phyloP scores from a whole-genome alignment of 2,797 vertebrate genomes.

The Poecilia velifera region DNA sequence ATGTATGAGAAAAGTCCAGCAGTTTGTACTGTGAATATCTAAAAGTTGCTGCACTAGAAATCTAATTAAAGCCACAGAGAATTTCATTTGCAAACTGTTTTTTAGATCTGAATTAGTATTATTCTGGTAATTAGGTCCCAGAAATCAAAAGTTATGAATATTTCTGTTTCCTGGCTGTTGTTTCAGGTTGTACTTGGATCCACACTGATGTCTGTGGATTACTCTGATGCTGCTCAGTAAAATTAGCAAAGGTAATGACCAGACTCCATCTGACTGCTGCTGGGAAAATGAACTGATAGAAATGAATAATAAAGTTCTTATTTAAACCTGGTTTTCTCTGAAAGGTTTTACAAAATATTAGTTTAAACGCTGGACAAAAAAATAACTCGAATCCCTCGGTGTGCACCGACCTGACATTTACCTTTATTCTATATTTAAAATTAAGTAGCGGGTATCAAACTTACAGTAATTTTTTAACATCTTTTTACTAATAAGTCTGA shows the following conservation, averaged over 20 bases:
- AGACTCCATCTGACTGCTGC: not conserved
- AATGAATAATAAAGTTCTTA: not conserved
- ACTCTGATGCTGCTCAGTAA: not conserved
- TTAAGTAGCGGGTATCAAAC: not conserved
- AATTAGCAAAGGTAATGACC: not conserved
- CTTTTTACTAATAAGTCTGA: not conserved
- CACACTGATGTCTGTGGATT: not conserved
- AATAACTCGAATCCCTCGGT: not conserved
- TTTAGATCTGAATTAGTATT: not conserved
- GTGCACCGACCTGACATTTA: not conserved
- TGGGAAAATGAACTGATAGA: not conserved
- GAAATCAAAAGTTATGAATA: not conserved
- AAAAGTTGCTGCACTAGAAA: not conserved
- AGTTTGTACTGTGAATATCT: not conserved
- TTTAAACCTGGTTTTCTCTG: not conserved
- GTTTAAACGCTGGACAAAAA: not conserved
- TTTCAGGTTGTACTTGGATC: not conserved
- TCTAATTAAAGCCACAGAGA: slow-evolving; percentile 5
- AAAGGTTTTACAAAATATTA: not conserved
- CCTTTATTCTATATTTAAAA: not conserved
- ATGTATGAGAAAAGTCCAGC: not conserved
- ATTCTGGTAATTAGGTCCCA: not conserved
- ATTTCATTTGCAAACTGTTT: not conserved
- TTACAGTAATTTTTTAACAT: not conserved
- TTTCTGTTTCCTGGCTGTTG: not conserved